Percentiles rank a stretch among this genome's conserved stretches.
Evolutionary conservation across 2,888 invertebrate genomes (phyloP).

Genomic region (Hypolimnas misippus): DNA sequence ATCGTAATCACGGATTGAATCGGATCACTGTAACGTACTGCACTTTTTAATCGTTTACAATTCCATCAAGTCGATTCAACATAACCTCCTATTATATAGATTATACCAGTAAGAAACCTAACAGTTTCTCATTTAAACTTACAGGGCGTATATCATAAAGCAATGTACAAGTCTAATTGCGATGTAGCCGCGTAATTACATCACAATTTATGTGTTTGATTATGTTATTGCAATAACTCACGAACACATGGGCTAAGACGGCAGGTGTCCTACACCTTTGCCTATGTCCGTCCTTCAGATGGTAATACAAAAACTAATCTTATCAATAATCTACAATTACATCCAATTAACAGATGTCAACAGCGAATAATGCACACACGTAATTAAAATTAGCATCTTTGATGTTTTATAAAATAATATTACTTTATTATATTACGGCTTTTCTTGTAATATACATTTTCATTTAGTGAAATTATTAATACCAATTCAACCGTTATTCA

Average conservation of each 20-base stretch:
- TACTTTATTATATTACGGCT: background rate
- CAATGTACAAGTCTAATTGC: background rate
- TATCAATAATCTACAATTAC: constrained; percentile 13
- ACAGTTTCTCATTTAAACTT: background rate
- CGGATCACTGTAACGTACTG: too few species aligned
- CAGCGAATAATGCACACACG: background rate
- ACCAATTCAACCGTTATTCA: too few species aligned
- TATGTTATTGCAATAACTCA: background rate
- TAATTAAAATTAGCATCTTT: constrained; percentile 3
- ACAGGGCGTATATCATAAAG: background rate
- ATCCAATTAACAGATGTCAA: constrained; percentile 20
- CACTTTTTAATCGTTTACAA: too few species aligned
- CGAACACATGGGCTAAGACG: constrained; percentile 10
- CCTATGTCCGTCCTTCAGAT: background rate
- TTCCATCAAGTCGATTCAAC: background rate
- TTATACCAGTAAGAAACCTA: background rate
- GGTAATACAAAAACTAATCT: constrained; percentile 25
- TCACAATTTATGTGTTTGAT: constrained; percentile 6
- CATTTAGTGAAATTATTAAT: too few species aligned
- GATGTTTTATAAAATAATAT: background rate
- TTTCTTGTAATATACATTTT: too few species aligned
- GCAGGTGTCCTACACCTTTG: constrained; percentile 27
- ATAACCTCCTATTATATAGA: background rate
- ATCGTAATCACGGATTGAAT: too few species aligned
- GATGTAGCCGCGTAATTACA: constrained; percentile 2